A percentile compares a stretch with the other conserved stretches of the same genome.
Conservation (phyloP, 2,113 vertebrate genomes). For the Varanus komodoensis region DNA sequence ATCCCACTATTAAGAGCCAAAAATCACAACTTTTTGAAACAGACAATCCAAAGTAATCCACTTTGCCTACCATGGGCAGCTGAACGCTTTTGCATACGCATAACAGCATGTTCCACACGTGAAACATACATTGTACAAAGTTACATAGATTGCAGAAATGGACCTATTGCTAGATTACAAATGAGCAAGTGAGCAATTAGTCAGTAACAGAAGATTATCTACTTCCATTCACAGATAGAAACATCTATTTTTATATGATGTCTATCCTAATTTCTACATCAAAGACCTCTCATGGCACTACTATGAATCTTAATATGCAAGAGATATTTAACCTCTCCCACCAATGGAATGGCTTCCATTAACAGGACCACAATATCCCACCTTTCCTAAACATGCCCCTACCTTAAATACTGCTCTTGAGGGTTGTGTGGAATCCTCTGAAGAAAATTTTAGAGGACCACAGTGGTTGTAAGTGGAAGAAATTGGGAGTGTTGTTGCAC, state of each 20-base stretch:
- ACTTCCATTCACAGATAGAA: neutral
- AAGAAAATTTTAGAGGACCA: neutral
- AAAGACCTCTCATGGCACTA: neutral
- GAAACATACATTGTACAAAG: neutral
- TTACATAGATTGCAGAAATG: neutral
- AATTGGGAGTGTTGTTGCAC: too few relatives aligned
- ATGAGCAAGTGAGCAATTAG: neutral
- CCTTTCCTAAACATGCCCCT: neutral
- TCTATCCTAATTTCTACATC: neutral
- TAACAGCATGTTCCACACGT: neutral
- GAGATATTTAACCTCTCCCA: neutral
- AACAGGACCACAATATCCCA: neutral
- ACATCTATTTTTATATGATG: neutral
- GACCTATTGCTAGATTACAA: neutral
- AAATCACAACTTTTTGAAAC: neutral
- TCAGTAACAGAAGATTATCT: neutral
- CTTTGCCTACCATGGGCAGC: neutral
- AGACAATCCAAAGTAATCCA: neutral
- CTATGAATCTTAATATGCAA: neutral
- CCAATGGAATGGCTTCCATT: neutral
- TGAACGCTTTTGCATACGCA: neutral
- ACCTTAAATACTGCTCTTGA: neutral
- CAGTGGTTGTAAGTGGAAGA: neutral
- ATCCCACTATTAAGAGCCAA: neutral
- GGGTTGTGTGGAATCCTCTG: neutral